Evolutionary conservation across 2,888 invertebrate species (phyloP).

Genomic region (Luffia ferchaultella): DNA sequence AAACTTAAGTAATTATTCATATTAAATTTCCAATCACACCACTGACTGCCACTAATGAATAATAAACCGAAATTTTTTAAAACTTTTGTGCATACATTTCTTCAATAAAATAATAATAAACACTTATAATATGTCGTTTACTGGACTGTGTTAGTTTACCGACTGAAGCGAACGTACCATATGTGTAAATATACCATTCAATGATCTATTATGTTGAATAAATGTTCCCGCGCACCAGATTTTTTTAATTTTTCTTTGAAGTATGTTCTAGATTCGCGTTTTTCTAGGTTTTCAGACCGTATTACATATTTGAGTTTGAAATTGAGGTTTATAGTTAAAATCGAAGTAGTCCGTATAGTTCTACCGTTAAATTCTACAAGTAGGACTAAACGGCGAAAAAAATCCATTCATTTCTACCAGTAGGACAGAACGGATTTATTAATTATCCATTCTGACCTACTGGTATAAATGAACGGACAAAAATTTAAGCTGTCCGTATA

Average conservation of each 20-base stretch:
- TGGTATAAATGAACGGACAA: too few species aligned
- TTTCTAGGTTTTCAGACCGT: too few species aligned
- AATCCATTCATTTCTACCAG: too few species aligned
- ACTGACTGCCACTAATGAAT: neutral
- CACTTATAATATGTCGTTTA: neutral
- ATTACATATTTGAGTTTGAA: too few species aligned
- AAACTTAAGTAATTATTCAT: neutral
- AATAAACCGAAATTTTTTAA: neutral
- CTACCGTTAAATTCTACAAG: too few species aligned
- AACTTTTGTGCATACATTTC: neutral
- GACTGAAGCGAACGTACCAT: neutral
- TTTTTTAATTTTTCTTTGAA: conserved; percentile 32
- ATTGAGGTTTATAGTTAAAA: too few species aligned
- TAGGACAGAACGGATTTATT: too few species aligned
- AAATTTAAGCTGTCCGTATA: too few species aligned
- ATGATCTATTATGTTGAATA: neutral
- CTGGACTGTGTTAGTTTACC: neutral
- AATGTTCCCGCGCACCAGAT: neutral
- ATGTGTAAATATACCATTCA: neutral
- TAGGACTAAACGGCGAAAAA: too few species aligned
- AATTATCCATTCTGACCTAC: too few species aligned
- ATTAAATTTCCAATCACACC: neutral
- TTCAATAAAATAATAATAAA: neutral
- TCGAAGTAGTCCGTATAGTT: too few species aligned
- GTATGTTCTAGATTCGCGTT: too few species aligned